Conservation (phyloP, 2,113 vertebrate species). For the Daphoenositta chrysoptera region DNA sequence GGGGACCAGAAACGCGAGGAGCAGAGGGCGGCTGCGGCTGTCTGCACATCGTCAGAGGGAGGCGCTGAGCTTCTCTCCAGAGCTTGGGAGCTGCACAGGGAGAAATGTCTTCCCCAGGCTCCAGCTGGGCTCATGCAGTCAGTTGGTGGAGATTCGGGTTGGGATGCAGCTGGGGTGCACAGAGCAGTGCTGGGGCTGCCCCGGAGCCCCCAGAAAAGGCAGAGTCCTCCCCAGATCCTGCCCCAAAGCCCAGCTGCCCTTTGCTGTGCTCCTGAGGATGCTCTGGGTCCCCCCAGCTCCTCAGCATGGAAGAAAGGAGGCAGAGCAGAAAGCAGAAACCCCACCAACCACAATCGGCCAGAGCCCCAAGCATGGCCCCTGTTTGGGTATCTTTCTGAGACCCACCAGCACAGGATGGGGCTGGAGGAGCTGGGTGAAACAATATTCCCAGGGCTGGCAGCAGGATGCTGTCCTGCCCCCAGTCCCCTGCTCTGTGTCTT, state of each 20-base stretch:
- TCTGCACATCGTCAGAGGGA: constrained; percentile 7
- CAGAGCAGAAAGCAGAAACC: neutral
- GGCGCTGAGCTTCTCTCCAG: constrained; percentile 8
- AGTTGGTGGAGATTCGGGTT: rapidly evolving
- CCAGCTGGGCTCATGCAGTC: neutral
- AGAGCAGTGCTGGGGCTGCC: neutral
- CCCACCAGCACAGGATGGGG: neutral
- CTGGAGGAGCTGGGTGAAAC: neutral
- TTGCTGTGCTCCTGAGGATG: neutral
- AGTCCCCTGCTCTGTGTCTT: neutral
- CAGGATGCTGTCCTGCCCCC: neutral
- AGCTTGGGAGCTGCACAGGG: neutral
- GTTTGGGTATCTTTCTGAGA: neutral
- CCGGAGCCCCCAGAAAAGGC: neutral
- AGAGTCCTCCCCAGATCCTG: neutral
- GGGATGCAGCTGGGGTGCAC: neutral
- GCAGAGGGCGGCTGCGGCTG: neutral
- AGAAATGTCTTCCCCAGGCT: neutral
- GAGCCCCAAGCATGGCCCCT: rapidly evolving
- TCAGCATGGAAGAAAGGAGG: neutral
- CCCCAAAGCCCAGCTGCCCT: neutral
- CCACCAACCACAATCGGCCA: rapidly evolving
- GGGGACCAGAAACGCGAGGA: neutral
- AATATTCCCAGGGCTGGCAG: neutral
- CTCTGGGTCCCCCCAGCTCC: neutral